A percentile compares a stretch with the other conserved stretches of the same genome.
phyloP scores from a whole-genome alignment of 64 coral and sea anemone species.

The Pachyseris speciosa region DNA sequence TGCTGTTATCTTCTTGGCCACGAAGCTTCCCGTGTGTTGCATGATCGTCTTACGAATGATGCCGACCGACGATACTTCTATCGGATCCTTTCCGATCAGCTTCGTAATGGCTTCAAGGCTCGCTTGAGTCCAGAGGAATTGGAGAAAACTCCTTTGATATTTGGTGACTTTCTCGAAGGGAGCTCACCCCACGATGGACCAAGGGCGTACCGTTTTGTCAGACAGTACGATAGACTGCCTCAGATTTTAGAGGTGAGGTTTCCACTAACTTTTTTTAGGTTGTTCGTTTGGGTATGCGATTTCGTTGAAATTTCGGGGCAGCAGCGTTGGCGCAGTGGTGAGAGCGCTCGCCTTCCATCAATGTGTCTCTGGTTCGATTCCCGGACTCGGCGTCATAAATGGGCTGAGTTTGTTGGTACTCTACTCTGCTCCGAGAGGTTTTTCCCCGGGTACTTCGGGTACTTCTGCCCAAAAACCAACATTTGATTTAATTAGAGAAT shows the following conservation, averaged over 20 bases:
- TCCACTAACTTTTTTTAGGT: too few species aligned
- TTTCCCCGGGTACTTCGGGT: too few species aligned
- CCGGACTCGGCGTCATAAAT: too few species aligned
- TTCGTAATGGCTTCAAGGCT: slow-evolving; percentile 71
- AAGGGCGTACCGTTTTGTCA: slow-evolving; percentile 74
- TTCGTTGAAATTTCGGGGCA: too few species aligned
- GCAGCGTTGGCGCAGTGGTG: too few species aligned
- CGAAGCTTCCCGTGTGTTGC: slow-evolving; percentile 94
- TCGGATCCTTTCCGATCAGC: slow-evolving; percentile 66
- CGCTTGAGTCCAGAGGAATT: slow-evolving; percentile 63
- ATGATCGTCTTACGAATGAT: slow-evolving; percentile 90
- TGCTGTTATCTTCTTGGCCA: slow-evolving; percentile 79
- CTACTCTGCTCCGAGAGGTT: too few species aligned
- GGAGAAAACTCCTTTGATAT: slow-evolving; percentile 80
- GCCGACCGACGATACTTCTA: slow-evolving; percentile 90
- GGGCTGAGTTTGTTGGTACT: too few species aligned
- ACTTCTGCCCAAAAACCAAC: too few species aligned
- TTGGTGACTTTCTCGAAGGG: slow-evolving; percentile 90
- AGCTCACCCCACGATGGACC: slow-evolving; percentile 44
- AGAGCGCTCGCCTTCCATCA: too few species aligned
- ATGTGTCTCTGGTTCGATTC: too few species aligned
- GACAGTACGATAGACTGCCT: slow-evolving; percentile 71
- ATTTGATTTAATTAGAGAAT: too few species aligned
- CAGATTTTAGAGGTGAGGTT: slow-evolving; percentile 74
- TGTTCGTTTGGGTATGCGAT: too few species aligned